Evolutionary conservation across 1,140 invertebrate genomes (phyloP).

Genomic region (Bombus pyrosoma): DNA sequence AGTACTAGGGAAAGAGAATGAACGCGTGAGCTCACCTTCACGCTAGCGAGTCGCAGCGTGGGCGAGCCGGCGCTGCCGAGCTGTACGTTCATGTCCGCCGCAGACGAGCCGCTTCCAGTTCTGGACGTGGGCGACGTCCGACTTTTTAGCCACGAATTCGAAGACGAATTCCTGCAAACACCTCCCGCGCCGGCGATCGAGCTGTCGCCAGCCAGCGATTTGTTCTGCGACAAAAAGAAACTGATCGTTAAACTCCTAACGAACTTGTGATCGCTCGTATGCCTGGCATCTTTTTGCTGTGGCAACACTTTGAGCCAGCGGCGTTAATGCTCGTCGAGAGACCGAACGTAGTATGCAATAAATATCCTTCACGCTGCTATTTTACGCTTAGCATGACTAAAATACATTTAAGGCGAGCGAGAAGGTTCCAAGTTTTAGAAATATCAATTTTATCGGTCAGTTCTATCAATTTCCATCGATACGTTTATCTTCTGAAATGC

Average conservation of each 20-base stretch:
- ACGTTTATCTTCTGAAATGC: no score
- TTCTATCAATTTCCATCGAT: no score
- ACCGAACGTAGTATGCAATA: no score
- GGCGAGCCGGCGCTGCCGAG: conserved; percentile 81
- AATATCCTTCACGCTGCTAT: no score
- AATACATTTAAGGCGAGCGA: no score
- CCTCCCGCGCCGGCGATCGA: conserved; percentile 69
- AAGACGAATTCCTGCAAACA: conserved; percentile 71
- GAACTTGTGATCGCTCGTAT: neutral
- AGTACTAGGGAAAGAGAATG: neutral
- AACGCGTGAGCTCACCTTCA: conserved; percentile 74
- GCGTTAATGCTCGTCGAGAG: no score
- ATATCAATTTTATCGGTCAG: no score
- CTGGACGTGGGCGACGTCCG: conserved; percentile 75
- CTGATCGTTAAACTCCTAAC: neutral
- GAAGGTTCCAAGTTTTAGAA: no score
- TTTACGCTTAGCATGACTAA: no score
- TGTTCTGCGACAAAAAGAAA: conserved; percentile 71
- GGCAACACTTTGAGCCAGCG: no score
- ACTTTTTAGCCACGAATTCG: conserved; percentile 79
- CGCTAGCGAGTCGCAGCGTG: conserved; percentile 81
- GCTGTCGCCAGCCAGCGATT: conserved; percentile 73
- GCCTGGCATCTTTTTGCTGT: no score
- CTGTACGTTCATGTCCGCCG: conserved; percentile 83
- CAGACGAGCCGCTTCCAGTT: conserved; percentile 76